Evolutionary conservation across 2,888 invertebrate genomes (phyloP).

Genomic region (Xanthostigma xanthostigma): DNA sequence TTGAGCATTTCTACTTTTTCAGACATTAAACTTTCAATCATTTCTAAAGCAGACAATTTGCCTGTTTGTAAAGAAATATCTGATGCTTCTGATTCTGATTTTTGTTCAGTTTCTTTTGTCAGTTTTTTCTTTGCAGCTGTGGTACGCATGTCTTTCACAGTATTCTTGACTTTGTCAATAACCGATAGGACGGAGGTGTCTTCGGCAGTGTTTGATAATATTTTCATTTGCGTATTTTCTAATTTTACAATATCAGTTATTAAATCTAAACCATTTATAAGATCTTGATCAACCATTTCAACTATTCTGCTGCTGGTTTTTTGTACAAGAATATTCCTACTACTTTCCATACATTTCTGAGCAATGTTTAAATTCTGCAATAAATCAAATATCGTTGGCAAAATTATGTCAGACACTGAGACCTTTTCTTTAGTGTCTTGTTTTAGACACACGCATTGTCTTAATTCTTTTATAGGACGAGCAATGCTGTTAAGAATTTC

Average conservation of each 20-base stretch:
- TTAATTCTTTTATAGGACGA: constrained; percentile 1
- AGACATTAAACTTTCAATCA: too few relatives aligned
- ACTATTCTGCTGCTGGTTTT: constrained; percentile 3
- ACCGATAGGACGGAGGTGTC: too few relatives aligned
- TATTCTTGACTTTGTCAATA: too few relatives aligned
- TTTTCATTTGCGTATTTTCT: neutral
- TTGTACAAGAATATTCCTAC: constrained; percentile 2
- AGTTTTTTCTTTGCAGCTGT: too few relatives aligned
- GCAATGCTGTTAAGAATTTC: neutral
- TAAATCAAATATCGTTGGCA: neutral
- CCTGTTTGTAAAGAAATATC: too few relatives aligned
- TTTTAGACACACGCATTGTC: constrained; percentile 3
- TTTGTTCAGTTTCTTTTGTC: too few relatives aligned
- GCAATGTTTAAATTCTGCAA: neutral
- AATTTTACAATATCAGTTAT: constrained; percentile 2
- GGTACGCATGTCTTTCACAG: too few relatives aligned
- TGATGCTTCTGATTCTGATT: too few relatives aligned
- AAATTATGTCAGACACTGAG: too few relatives aligned
- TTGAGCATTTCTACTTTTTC: too few relatives aligned
- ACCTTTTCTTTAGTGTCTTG: neutral
- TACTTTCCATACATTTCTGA: neutral
- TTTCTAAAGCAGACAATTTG: too few relatives aligned
- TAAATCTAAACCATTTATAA: constrained; percentile 4
- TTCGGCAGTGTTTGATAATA: too few relatives aligned
- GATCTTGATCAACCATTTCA: constrained; percentile 1